A percentile compares a stretch with the other conserved stretches of the same genome.
Conservation (phyloP, 1,140 invertebrate species). For the Drosophila miranda region DNA sequence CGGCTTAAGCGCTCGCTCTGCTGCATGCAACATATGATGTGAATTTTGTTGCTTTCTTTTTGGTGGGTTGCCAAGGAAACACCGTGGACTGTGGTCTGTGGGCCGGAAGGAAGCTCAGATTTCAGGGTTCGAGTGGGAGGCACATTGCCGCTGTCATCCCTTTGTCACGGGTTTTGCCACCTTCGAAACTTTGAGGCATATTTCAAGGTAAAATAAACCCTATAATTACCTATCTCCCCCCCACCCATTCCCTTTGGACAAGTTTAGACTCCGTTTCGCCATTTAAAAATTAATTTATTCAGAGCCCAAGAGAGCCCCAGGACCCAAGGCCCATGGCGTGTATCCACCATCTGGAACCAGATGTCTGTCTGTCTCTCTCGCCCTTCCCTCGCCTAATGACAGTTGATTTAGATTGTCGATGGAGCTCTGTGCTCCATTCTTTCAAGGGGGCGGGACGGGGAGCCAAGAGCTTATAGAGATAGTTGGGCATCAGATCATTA, state of each 20-base stretch:
- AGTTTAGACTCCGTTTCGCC: constrained; percentile 31
- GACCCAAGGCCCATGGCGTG: background rate
- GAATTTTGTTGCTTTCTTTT: constrained; percentile 49
- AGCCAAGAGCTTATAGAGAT: constrained; percentile 48
- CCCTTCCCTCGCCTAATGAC: constrained; percentile 57
- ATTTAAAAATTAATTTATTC: constrained; percentile 78
- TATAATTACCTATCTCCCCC: constrained; percentile 59
- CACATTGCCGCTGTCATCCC: background rate
- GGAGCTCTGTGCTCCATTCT: constrained; percentile 5
- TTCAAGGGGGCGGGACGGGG: too few species aligned
- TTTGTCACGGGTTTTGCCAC: background rate
- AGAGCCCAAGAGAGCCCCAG: constrained; percentile 29
- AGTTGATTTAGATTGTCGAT: constrained; percentile 65
- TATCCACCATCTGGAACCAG: constrained; percentile 51
- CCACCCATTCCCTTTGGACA: background rate
- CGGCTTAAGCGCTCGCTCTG: constrained; percentile 25
- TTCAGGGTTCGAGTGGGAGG: background rate
- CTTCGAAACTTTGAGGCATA: constrained; percentile 10
- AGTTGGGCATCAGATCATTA: constrained; percentile 77
- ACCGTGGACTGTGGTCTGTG: constrained; percentile 14
- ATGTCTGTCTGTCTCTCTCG: constrained; percentile 12
- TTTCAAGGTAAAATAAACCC: constrained; percentile 40
- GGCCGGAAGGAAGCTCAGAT: constrained; percentile 41
- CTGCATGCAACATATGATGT: constrained; percentile 65
- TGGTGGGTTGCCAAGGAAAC: constrained; percentile 60